These are phyloP conservation scores for Aphelocoma californica DNA, from an alignment of 2,797 vertebrate genomes.

Conservation along the genomic window DNA sequence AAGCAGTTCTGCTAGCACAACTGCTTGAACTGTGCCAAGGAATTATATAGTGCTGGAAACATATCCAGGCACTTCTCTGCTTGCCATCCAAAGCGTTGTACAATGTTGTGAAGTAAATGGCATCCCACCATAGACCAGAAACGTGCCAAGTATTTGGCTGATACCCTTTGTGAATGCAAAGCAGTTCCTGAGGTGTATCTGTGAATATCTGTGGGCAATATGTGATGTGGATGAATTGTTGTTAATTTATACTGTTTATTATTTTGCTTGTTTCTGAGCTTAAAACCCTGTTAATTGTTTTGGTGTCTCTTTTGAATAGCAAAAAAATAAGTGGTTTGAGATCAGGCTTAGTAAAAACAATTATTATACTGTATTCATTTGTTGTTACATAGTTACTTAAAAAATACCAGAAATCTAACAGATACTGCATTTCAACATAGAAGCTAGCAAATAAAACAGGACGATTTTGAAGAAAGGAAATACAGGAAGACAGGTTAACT, in stretches of 20 bases:
- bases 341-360: neutral
- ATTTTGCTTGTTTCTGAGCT: neutral
- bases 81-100: slow-evolving; percentile 63
- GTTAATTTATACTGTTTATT: slow-evolving; percentile 6
- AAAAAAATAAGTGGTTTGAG: neutral
- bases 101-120: slow-evolving; percentile 71
- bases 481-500: neutral
- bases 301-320: neutral
- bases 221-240: neutral
- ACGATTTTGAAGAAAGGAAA: neutral
- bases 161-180: slow-evolving; percentile 68
- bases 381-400: neutral
- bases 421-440: neutral
- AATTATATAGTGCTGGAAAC: slow-evolving; percentile 73
- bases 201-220: slow-evolving; percentile 14
- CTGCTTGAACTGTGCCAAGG: slow-evolving; percentile 64
- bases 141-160: slow-evolving; percentile 64
- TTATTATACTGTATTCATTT: neutral
- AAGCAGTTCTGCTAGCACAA: slow-evolving; percentile 56
- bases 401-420: neutral
- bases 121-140: slow-evolving; percentile 67
- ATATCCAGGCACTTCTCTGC: slow-evolving; percentile 58
- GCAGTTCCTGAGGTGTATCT: slow-evolving; percentile 48
- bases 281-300: neutral
- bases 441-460: neutral